Evolutionary conservation across 2,888 invertebrate genomes (phyloP).

Genomic region (Uloborus plumipes): DNA sequence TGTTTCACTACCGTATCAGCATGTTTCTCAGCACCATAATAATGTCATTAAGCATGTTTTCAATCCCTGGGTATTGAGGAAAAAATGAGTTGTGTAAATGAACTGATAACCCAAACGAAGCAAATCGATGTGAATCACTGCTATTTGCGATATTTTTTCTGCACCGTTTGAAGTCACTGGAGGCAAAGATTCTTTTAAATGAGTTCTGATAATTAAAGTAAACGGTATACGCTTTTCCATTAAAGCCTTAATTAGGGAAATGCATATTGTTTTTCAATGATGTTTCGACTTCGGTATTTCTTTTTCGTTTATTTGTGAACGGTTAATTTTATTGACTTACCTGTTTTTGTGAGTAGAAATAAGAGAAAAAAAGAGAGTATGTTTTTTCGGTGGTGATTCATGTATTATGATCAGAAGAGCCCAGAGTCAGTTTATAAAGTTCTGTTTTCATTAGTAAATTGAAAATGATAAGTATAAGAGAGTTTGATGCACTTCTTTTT

Average conservation of each 20-base stretch:
- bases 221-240: slow-evolving; percentile 21
- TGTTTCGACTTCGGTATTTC: no score
- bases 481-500: no score
- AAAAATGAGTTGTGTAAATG: slow-evolving; percentile 25
- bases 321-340: no score
- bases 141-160: slow-evolving; percentile 3
- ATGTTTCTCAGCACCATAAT: slow-evolving; percentile 22
- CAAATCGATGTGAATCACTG: slow-evolving; percentile 40
- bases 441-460: no score
- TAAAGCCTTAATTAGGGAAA: slow-evolving; percentile 38
- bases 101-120: slow-evolving; percentile 27
- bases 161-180: slow-evolving; percentile 8
- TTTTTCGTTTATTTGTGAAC: no score
- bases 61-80: slow-evolving; percentile 9
- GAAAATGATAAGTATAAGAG: no score
- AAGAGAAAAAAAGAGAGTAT: no score
- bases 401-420: no score
- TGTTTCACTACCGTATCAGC: slow-evolving; percentile 2
- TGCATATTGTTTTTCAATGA: slow-evolving; percentile 28
- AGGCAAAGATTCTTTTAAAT: background rate
- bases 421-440: no score
- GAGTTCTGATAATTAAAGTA: slow-evolving; percentile 33
- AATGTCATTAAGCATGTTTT: slow-evolving; percentile 34
- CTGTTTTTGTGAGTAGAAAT: no score
- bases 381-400: no score